Percentiles rank a stretch among this genome's conserved stretches.
Conservation (phyloP, 2,113 vertebrate species). For the Delphinus delphis region DNA sequence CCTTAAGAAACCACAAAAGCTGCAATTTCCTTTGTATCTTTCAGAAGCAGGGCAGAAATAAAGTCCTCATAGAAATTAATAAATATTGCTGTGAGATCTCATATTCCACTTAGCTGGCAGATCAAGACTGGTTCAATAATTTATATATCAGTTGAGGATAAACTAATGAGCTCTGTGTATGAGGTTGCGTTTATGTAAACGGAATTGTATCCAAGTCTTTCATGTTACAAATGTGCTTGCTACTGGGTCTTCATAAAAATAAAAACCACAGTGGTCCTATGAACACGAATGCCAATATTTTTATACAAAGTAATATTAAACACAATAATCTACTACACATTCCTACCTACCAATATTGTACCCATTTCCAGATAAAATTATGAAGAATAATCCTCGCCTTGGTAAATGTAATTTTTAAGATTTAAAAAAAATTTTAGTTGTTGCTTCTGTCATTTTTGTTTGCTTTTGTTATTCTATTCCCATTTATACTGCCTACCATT, state of each 20-base stretch:
- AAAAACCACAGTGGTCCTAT: background rate
- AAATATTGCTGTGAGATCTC: background rate
- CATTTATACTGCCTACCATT: background rate
- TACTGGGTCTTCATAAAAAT: background rate
- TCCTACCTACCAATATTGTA: background rate
- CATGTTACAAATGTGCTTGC: background rate
- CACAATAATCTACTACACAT: background rate
- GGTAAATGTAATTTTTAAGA: background rate
- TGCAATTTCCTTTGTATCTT: background rate
- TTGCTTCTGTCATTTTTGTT: background rate
- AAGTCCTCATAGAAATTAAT: background rate
- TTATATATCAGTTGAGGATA: background rate
- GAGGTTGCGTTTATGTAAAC: background rate
- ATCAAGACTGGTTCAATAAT: slow-evolving; percentile 48
- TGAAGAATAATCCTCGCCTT: background rate
- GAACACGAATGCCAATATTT: background rate
- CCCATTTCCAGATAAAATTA: background rate
- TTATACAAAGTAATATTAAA: background rate
- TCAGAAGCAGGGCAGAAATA: background rate
- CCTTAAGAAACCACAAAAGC: slow-evolving; percentile 21
- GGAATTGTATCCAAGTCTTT: background rate
- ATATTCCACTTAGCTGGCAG: slow-evolving; percentile 13
- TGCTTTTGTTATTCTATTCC: background rate
- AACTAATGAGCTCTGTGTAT: slow-evolving; percentile 7
- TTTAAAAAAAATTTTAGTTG: background rate